Base-by-base conservation (phyloP, 1,140 invertebrate genomes). In the Drosophila mojavensis region DNA sequence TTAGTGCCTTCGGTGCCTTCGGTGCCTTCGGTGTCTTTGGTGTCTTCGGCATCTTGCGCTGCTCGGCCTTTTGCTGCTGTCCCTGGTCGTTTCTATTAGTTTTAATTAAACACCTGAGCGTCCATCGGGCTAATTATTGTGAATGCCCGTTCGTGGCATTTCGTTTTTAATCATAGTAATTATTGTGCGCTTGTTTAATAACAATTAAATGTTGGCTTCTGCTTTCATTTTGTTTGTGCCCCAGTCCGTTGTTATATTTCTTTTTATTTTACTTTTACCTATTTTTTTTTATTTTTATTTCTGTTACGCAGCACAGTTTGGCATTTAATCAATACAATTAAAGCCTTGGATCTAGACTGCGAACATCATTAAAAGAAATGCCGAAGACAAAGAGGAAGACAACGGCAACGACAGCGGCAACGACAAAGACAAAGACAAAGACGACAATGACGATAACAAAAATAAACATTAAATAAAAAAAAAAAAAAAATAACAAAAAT, bases 241-340 rank as follows among this genome's bases (percentile, higher is more conserved):
- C 30, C 17, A n/a, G 33, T 45, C 43, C 5, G 65, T 51, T 7
- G 47, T 75, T 67, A 33, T 47, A 28, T 62, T n/a, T 53, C 13
- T 30, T 13, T 48, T n/a, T 39, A 28, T 28, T 56, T 39, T 30
- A 15, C 51, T 43, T 33, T 26, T 30, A 11, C 51, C 36, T 24
- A 24, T 24, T 24, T 24, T 20, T n/a, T n/a, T 24, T 24, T 24
- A 24, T 33, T 54, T 60, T 50, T 58, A 28, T 51, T 61, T 11
- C 43, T 41, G 26, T 45, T 72, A 65, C 66, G 63, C 70, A 79
- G 67, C 64, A 74, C 76, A 86, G 84, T 88, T 89, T 80, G 74
- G 69, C 84, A 78, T 84, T 89, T 80, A 88, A 89, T 88, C 84
- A 89, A 89, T 86, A 88, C 83, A 88, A 86, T 86, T 83, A 86